Percentiles rank a stretch among this genome's conserved stretches.
phyloP scores from a whole-genome alignment of 2,888 invertebrate genomes.

The Idaea dimidiata region DNA sequence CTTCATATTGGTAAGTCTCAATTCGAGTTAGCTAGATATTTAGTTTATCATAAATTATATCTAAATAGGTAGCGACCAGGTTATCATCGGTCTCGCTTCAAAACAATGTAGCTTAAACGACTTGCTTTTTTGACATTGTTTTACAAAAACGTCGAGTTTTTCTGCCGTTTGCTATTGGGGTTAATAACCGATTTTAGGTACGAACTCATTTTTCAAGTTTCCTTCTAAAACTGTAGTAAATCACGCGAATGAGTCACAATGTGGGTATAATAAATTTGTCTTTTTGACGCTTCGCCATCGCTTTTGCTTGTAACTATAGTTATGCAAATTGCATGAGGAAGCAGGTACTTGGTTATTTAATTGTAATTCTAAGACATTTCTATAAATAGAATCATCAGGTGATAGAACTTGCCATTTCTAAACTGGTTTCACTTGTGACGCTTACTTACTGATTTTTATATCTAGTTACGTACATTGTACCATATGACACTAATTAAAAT shows the following conservation, averaged over 20 bases:
- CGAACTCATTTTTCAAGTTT: constrained; percentile 31
- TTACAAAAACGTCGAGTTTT: constrained; percentile 48
- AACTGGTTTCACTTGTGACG: too few species aligned
- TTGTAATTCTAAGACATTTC: too few species aligned
- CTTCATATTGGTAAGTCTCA: too few species aligned
- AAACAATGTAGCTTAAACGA: constrained; percentile 42
- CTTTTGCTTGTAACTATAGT: not conserved
- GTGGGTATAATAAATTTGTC: constrained; percentile 3
- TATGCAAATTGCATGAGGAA: too few species aligned
- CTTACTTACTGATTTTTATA: too few species aligned
- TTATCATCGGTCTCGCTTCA: constrained; percentile 34
- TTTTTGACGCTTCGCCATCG: constrained; percentile 10
- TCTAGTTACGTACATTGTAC: too few species aligned
- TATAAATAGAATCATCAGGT: too few species aligned
- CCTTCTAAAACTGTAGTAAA: constrained; percentile 43
- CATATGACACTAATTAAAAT: too few species aligned
- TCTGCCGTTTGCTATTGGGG: constrained; percentile 42
- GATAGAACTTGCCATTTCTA: too few species aligned
- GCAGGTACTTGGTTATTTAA: too few species aligned
- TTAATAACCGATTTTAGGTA: constrained; percentile 53
- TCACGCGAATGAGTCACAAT: constrained; percentile 31
- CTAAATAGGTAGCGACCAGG: constrained; percentile 38
- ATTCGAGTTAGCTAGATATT: too few species aligned
- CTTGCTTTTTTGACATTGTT: constrained; percentile 54
- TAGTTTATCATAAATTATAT: too few species aligned